These are phyloP conservation scores for Emmelina monodactyla DNA, from an alignment of 2,888 invertebrate species.

Conservation along the genomic window DNA sequence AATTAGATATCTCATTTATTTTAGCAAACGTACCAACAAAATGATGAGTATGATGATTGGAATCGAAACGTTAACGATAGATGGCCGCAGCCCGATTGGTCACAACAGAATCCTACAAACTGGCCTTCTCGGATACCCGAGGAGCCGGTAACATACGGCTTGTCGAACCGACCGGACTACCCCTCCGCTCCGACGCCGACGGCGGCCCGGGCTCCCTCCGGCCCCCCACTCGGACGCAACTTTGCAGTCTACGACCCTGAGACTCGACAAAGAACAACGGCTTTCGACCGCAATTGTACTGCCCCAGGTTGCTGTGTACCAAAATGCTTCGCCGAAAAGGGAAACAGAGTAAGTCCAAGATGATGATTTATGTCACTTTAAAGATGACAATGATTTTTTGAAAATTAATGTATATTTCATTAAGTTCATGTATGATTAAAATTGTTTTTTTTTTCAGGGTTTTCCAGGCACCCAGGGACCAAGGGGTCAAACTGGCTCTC, in stretches of 20 bases:
- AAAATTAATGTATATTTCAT: no score
- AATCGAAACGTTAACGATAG: slow-evolving; percentile 20
- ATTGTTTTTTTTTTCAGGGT: slow-evolving; percentile 63
- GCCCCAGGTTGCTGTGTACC: slow-evolving; percentile 78
- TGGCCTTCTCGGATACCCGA: not conserved
- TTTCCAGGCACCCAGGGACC: slow-evolving; percentile 76
- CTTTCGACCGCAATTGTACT: slow-evolving; percentile 67
- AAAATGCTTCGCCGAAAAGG: slow-evolving; percentile 90
- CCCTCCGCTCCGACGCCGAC: slow-evolving; percentile 16
- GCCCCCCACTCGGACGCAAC: slow-evolving; percentile 23
- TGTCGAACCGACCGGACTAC: slow-evolving; percentile 22
- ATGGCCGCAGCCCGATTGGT: slow-evolving; percentile 17
- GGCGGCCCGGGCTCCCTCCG: slow-evolving; percentile 10
- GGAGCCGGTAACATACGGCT: slow-evolving; percentile 17
- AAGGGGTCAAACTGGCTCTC: slow-evolving; percentile 76
- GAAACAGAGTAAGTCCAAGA: slow-evolving; percentile 69
- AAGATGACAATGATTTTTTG: not conserved
- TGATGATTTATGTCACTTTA: slow-evolving; percentile 3
- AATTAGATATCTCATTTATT: slow-evolving; percentile 5
- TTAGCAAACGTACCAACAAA: slow-evolving; percentile 21
- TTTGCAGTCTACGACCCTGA: slow-evolving; percentile 43
- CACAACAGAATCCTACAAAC: slow-evolving; percentile 1
- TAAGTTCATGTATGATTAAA: not conserved
- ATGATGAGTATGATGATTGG: slow-evolving; percentile 22
- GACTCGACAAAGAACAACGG: slow-evolving; percentile 43